These are phyloP conservation scores for Zeugodacus cucurbitae DNA, from an alignment of 1,140 invertebrate species.

Conservation along the genomic window DNA sequence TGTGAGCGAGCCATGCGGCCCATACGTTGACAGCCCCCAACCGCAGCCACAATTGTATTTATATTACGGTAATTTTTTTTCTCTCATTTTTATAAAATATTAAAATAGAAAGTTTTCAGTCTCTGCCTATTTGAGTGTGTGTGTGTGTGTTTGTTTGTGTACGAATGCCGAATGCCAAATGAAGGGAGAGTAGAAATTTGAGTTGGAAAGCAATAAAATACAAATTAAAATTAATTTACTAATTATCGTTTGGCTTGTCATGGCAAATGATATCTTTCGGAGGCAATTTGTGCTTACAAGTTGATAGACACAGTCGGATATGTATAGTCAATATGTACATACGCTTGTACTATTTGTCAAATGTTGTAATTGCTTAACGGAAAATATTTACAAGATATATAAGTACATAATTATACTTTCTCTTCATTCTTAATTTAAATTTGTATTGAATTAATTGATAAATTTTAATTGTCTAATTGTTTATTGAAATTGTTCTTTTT, in stretches of 20 bases:
- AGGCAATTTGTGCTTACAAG: too few relatives aligned
- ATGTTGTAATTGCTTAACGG: too few relatives aligned
- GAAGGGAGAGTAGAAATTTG: neutral
- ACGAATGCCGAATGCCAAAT: neutral
- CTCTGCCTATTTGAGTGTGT: neutral
- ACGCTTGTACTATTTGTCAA: too few relatives aligned
- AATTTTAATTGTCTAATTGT: too few relatives aligned
- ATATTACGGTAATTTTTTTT: neutral
- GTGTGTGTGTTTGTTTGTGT: neutral
- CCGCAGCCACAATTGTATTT: neutral
- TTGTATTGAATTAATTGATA: too few relatives aligned
- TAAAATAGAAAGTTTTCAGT: slow-evolving; percentile 4
- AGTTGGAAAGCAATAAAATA: neutral
- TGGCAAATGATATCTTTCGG: neutral
- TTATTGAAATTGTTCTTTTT: too few relatives aligned
- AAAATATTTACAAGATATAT: too few relatives aligned
- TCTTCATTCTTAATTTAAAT: too few relatives aligned
- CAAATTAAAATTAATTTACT: neutral
- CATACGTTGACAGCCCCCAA: neutral
- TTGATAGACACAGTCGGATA: too few relatives aligned
- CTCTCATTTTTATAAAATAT: neutral
- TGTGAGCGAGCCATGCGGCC: neutral
- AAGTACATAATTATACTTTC: too few relatives aligned
- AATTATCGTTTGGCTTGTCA: neutral
- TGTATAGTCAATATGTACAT: too few relatives aligned